Evolutionary conservation across 64 coral and sea anemone species (phyloP), one percentile per base, ranked within the genome.

Genomic region (Astreopora myriophthalma): DNA sequence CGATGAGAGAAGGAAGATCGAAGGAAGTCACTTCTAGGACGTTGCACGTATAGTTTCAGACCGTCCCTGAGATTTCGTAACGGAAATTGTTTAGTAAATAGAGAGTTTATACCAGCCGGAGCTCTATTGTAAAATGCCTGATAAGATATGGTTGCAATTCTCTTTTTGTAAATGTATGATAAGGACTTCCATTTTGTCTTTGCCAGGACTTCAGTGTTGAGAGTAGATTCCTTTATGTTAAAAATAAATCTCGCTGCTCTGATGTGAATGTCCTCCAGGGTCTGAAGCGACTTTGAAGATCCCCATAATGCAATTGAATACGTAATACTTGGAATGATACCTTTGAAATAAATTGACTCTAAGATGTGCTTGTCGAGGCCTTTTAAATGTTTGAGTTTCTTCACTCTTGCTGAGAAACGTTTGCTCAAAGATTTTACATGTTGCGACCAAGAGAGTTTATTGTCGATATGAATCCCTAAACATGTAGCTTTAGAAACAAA

Each of bases 281-380:
- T 12, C 66, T 69, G 66, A 32, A 32, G 66, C 26, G 66, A 34
- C 8, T 69, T 69, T 30, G 66, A 31, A 11, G 66, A 69, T 22
- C 79, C 79, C 79, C 52, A 63, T 34, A 83, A 23, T 27, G 40
- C 6, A 58, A 63, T 83, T 2, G 24, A 48, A 36, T 83, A 83
- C 6, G 79, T 83, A 6, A 63, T 33, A 34, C 60, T 62, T 63
- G 79, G 30, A 34, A 83, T 11, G 8, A 83, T 63, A 16, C 30
- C 35, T 49, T 83, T 83, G 20, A 62, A 83, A 8, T 83, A 83
- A n/a, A 83, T 83, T 34, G 27, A 28, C n/a, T 83, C 51, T 35
- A 83, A 63, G 8, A 62, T 83, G 25, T 22, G 79, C 11, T 27
- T 34, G 13, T 49, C 25, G 31, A 83, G 34, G 52, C 60, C 32